Percentiles rank a stretch among this genome's conserved stretches.
These are phyloP conservation scores for Cyclophora punctaria DNA, from an alignment of 2,888 invertebrate genomes.

Conservation along the genomic window DNA sequence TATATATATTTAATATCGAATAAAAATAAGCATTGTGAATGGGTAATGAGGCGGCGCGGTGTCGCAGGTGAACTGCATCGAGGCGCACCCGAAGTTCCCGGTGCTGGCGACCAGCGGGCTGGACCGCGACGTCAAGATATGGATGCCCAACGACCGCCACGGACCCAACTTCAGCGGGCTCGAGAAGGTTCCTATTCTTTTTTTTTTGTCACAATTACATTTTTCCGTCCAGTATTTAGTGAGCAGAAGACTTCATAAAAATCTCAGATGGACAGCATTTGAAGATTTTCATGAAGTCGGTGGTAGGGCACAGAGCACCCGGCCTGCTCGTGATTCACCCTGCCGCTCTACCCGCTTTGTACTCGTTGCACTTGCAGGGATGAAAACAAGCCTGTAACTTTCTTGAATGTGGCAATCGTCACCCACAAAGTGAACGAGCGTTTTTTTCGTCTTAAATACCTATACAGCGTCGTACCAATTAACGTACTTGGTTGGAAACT, in stretches of 20 bases:
- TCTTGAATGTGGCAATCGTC: background rate
- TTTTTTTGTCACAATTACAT: too few species aligned
- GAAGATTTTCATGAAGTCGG: too few species aligned
- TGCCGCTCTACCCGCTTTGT: background rate
- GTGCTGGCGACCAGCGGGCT: constrained; percentile 93
- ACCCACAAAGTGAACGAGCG: too few species aligned
- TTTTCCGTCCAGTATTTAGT: too few species aligned
- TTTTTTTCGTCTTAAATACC: background rate
- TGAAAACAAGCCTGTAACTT: too few species aligned
- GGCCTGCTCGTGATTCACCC: background rate
- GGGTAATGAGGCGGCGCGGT: too few species aligned
- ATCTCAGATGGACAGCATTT: too few species aligned
- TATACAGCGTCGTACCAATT: background rate
- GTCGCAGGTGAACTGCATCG: constrained; percentile 94
- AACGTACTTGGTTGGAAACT: background rate
- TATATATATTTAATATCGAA: too few species aligned
- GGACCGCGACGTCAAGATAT: constrained; percentile 94
- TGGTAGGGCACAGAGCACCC: too few species aligned
- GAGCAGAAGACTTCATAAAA: too few species aligned
- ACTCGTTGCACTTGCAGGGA: too few species aligned
- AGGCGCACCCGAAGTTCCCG: constrained; percentile 91
- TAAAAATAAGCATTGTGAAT: too few species aligned
- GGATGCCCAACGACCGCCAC: constrained; percentile 83
- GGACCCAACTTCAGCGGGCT: constrained; percentile 75
- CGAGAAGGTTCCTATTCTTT: constrained; percentile 16